Conservation (phyloP, 2,797 vertebrate species). For the Tenualosa thibaudeaui region DNA sequence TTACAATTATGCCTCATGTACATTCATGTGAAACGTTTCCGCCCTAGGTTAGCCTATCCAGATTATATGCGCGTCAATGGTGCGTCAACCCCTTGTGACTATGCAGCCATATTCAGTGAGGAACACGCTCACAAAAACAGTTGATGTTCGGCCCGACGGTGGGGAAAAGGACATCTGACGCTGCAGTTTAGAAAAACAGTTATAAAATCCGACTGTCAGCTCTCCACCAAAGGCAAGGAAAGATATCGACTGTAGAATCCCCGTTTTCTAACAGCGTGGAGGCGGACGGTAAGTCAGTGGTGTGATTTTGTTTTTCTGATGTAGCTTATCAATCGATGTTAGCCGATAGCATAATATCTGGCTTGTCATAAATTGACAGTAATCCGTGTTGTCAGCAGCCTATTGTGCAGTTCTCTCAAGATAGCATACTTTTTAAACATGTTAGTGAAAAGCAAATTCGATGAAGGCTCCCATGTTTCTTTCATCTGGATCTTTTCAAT, state of each 20-base stretch:
- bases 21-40: neutral
- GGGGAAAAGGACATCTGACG: constrained; percentile 5
- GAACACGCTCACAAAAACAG: constrained; percentile 40
- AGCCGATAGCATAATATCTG: constrained; percentile 7
- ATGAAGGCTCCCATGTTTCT: neutral
- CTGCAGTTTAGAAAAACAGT: constrained; percentile 9
- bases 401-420: neutral
- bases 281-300: neutral
- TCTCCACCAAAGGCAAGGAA: neutral
- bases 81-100: constrained; percentile 60
- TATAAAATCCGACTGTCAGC: neutral
- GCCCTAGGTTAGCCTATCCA: neutral
- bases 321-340: constrained; percentile 15
- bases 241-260: neutral
- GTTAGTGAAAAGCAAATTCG: neutral
- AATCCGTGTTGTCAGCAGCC: neutral
- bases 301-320: neutral
- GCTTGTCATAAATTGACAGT: neutral
- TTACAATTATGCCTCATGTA: neutral
- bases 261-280: constrained; percentile 1
- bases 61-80: constrained; percentile 23
- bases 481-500: neutral
- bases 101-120: constrained; percentile 55
- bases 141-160: constrained; percentile 41
- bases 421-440: neutral